Conservation (phyloP, 2,113 vertebrate genomes). For the Phaethornis superciliosus region DNA sequence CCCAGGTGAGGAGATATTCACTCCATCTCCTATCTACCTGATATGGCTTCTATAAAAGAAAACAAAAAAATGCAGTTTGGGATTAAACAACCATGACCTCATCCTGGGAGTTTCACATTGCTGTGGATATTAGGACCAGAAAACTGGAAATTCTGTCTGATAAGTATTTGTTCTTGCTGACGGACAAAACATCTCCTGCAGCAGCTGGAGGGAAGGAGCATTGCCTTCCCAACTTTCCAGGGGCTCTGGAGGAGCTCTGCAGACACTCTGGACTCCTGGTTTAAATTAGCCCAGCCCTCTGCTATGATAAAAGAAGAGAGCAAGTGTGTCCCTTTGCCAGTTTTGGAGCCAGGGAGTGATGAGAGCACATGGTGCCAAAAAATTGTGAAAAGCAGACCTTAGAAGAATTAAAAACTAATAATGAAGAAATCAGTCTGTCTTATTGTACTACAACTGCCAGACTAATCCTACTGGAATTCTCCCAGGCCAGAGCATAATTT, state of each 20-base stretch:
- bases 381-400: slow-evolving; percentile 6
- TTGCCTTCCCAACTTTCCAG: background rate
- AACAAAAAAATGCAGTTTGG: background rate
- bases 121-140: slow-evolving; percentile 47
- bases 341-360: background rate
- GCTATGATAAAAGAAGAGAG: background rate
- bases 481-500: slow-evolving; percentile 23
- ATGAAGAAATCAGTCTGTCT: slow-evolving; percentile 17
- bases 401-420: slow-evolving; percentile 36
- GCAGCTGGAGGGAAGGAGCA: background rate
- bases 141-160: slow-evolving; percentile 46
- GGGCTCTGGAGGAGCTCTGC: background rate
- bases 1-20: background rate
- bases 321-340: background rate
- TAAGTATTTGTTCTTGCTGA: slow-evolving; percentile 44
- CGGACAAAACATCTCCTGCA: background rate
- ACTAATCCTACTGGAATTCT: slow-evolving; percentile 23
- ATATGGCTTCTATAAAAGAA: background rate
- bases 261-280: background rate
- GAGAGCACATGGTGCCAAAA: background rate
- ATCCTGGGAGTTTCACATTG: slow-evolving; percentile 34
- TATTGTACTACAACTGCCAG: background rate
- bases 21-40: slow-evolving; percentile 7
- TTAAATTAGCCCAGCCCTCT: background rate
- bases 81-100: slow-evolving; percentile 48